These are phyloP conservation scores for Coccyzus lansbergi DNA, from an alignment of 2,797 vertebrate genomes.

Conservation along the genomic window DNA sequence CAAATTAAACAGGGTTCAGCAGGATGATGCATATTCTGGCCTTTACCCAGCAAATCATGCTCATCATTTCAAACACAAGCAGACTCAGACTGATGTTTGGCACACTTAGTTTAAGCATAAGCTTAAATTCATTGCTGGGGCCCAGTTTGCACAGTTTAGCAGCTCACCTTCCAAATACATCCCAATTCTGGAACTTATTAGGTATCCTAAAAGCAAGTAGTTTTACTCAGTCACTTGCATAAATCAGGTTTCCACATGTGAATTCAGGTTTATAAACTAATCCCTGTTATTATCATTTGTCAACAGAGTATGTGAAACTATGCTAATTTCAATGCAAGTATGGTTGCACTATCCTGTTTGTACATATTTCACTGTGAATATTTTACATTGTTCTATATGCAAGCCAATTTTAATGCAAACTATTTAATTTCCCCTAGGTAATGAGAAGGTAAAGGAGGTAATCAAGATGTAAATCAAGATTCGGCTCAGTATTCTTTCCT, in stretches of 20 bases:
- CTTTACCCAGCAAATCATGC: not conserved
- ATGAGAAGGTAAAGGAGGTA: constrained; percentile 57
- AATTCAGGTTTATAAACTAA: constrained; percentile 41
- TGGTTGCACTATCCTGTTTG: not conserved
- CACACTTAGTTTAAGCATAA: not conserved
- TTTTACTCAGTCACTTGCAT: not conserved
- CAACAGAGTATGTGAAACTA: constrained; percentile 2
- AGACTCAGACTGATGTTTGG: not conserved
- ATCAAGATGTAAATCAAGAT: constrained; percentile 65
- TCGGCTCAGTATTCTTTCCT: not conserved
- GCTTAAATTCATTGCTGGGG: not conserved
- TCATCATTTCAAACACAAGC: not conserved
- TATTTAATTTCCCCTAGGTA: constrained; percentile 64
- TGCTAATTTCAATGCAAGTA: constrained; percentile 40
- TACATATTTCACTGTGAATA: constrained; percentile 55
- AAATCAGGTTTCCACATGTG: not conserved
- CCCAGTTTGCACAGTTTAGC: not conserved
- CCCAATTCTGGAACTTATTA: not conserved
- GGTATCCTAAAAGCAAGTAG: not conserved
- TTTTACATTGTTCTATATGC: constrained; percentile 49
- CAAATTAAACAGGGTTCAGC: not conserved
- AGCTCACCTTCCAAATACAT: not conserved
- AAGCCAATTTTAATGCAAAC: constrained; percentile 56
- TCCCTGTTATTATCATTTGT: constrained; percentile 44
- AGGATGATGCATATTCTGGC: not conserved